phyloP scores from a whole-genome alignment of 2,797 vertebrate species.

The Gymnodraco acuticeps region DNA sequence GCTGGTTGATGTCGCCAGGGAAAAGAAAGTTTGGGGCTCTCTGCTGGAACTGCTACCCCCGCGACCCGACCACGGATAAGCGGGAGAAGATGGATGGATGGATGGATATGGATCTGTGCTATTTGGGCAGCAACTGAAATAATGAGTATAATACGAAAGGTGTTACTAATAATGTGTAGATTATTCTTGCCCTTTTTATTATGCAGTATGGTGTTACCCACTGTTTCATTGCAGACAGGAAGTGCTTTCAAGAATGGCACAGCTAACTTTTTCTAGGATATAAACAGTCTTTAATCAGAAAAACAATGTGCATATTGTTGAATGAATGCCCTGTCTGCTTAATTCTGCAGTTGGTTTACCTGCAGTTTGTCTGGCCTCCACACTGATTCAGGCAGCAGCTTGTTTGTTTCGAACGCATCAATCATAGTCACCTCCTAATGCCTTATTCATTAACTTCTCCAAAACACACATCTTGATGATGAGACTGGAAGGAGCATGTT shows the following conservation, averaged over 20 bases:
- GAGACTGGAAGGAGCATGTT: slow-evolving; percentile 78
- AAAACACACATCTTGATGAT: slow-evolving; percentile 82
- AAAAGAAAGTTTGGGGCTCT: too few species aligned
- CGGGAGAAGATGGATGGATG: too few species aligned
- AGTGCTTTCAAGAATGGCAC: neutral
- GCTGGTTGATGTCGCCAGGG: too few species aligned
- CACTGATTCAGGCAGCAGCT: slow-evolving; percentile 53
- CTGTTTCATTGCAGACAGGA: neutral
- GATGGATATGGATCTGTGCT: too few species aligned
- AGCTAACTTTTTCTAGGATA: neutral
- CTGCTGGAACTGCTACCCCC: too few species aligned
- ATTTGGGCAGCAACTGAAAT: too few species aligned
- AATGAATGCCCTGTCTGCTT: slow-evolving; percentile 37
- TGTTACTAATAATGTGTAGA: neutral
- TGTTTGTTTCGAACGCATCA: slow-evolving; percentile 82
- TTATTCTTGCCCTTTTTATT: neutral
- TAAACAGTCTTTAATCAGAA: slow-evolving; percentile 28
- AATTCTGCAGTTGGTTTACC: slow-evolving; percentile 52
- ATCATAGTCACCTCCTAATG: slow-evolving; percentile 84
- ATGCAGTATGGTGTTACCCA: neutral
- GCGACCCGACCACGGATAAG: too few species aligned
- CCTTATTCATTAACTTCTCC: slow-evolving; percentile 86
- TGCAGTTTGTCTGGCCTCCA: slow-evolving; percentile 63
- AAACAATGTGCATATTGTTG: slow-evolving; percentile 54
- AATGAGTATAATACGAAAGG: neutral